phyloP scores from a whole-genome alignment of 2,888 invertebrate genomes.

The Coremacera marginata region DNA sequence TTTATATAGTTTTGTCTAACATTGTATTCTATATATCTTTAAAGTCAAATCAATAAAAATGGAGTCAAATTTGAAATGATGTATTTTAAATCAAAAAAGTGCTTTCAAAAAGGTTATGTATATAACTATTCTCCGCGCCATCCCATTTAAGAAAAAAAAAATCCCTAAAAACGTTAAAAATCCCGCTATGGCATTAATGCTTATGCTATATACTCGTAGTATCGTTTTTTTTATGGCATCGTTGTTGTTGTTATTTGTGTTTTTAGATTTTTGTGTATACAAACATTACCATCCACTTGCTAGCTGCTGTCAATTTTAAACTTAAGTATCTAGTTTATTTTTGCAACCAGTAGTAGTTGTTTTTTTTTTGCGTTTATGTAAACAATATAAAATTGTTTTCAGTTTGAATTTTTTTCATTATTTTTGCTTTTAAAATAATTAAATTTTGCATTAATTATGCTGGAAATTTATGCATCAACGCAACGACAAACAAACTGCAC shows the following conservation, averaged over 20 bases:
- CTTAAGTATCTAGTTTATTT: neutral
- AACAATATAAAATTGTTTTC: too few species aligned
- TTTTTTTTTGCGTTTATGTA: conserved; percentile 1
- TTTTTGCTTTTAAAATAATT: conserved; percentile 30
- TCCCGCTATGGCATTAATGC: neutral
- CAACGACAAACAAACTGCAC: neutral
- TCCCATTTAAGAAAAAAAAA: too few species aligned
- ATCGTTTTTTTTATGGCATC: too few species aligned
- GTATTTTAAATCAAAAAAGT: too few species aligned
- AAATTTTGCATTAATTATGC: conserved; percentile 35
- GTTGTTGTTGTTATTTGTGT: conserved; percentile 36
- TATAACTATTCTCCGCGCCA: too few species aligned
- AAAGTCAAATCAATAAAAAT: too few species aligned
- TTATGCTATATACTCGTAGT: too few species aligned
- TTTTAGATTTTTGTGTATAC: conserved; percentile 17
- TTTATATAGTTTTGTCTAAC: too few species aligned
- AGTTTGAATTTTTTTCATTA: neutral
- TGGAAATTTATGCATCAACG: conserved; percentile 21
- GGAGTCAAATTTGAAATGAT: too few species aligned
- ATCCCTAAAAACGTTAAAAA: too few species aligned
- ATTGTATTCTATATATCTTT: too few species aligned
- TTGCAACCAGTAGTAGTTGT: neutral
- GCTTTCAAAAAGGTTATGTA: too few species aligned
- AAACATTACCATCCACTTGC: neutral
- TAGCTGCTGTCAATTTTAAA: neutral